These are phyloP conservation scores for Apostichopus parvimensis DNA, from an alignment of 35 echinoderm and acorn worm genomes.

Conservation along the genomic window DNA sequence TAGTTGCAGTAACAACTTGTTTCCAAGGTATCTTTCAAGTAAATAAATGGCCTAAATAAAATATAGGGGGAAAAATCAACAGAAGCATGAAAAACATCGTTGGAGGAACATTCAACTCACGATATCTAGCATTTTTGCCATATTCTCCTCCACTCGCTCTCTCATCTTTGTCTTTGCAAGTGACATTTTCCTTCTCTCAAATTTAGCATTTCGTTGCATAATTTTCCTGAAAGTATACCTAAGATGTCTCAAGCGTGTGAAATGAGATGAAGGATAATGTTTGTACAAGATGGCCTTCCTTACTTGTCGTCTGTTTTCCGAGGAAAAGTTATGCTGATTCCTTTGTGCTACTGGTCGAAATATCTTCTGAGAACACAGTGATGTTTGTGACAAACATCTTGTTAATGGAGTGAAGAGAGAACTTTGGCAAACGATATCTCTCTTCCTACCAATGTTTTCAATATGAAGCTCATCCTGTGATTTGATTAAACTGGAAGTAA, in stretches of 20 bases:
- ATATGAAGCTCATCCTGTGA: not conserved
- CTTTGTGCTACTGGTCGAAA: not conserved
- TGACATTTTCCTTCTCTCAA: conserved; percentile 36
- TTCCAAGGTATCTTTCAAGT: no score
- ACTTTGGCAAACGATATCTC: not conserved
- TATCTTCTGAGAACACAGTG: not conserved
- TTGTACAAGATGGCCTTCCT: conserved; percentile 23
- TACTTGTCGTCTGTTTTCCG: conserved; percentile 24
- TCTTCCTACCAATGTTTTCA: not conserved
- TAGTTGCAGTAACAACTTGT: no score
- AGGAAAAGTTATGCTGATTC: conserved; percentile 31
- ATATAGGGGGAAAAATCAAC: no score
- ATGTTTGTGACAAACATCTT: not conserved
- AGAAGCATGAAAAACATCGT: no score
- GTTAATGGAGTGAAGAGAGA: not conserved
- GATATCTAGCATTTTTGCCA: conserved; percentile 35
- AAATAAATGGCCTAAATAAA: no score
- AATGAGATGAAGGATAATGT: conserved; percentile 52
- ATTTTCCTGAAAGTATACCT: conserved; percentile 24
- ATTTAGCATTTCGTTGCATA: conserved; percentile 29
- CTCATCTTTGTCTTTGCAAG: conserved; percentile 17
- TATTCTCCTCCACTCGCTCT: conserved; percentile 1
- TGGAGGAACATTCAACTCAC: not conserved
- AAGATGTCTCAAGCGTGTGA: conserved; percentile 41
- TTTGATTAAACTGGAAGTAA: not conserved